A percentile compares a stretch with the other conserved stretches of the same genome.
Evolutionary conservation across 2,113 vertebrate species (phyloP).

Genomic region (Neoarius graeffei): DNA sequence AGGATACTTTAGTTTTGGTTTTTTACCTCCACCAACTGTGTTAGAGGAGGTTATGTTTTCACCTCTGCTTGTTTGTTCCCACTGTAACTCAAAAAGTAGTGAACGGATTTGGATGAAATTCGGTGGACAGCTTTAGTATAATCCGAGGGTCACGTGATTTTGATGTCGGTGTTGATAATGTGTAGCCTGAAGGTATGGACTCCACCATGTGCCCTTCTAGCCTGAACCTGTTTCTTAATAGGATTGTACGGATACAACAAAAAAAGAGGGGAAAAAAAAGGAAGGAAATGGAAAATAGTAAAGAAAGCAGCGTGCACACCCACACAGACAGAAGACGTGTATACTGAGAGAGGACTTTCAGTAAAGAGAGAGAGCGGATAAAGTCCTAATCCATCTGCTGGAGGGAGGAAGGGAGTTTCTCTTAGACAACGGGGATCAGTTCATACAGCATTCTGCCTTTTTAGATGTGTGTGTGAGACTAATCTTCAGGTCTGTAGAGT

Average conservation of each 20-base stretch:
- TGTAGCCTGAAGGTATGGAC: too few species aligned
- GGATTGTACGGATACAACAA: background rate
- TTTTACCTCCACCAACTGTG: too few species aligned
- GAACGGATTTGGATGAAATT: too few species aligned
- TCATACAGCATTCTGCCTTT: too few species aligned
- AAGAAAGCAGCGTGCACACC: background rate
- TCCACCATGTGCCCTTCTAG: too few species aligned
- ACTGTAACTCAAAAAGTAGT: too few species aligned
- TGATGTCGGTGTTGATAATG: too few species aligned
- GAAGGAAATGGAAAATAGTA: background rate
- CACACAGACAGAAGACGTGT: background rate
- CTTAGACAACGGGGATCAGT: background rate
- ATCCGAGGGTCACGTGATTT: too few species aligned
- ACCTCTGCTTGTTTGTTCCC: too few species aligned
- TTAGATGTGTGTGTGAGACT: background rate
- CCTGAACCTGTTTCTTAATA: background rate
- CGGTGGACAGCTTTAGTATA: too few species aligned
- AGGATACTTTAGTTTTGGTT: background rate
- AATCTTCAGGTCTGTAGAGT: background rate
- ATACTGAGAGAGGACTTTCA: background rate
- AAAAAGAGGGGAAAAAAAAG: background rate
- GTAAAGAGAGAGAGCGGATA: background rate
- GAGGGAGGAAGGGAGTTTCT: background rate
- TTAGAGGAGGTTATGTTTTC: too few species aligned
- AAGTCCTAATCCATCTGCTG: background rate